Base-by-base conservation (phyloP, 2,888 invertebrate genomes). In the Chrysodeixis includens region DNA sequence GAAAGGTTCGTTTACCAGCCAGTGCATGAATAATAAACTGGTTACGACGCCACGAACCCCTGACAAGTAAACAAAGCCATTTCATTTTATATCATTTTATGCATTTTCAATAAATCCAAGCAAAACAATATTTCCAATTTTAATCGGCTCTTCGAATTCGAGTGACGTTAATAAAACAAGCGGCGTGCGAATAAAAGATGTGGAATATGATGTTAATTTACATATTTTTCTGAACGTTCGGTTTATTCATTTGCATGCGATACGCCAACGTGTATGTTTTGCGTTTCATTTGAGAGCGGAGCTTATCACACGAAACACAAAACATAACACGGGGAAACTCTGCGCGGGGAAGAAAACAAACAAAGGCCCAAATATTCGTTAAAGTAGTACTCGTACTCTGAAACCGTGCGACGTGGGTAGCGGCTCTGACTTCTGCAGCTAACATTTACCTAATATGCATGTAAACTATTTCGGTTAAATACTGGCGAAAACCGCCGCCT, bases 51-150 rank as follows among this genome's bases (percentile, higher is more conserved):
- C 61, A 57, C 56, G 59, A 68, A 75, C 40, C 18, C 65, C 68
- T 71, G 71, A 80, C 72, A 62, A 78, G 80, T 81, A 85, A 84
- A 84, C 81, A 83, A 73, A 61, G 59, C 74, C 60, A 77, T 82
- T 78, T 59, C 62, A 59, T 71, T 82, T 76, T 74, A 76, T 77
- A 66, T 56, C 62, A 66, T 59, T 76, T 77, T 74, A 78, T 79
- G 57, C 56, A 71, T 66, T 75, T 79, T 62, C 76, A 78, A 78
- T 80, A 74, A 62, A 75, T 67, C 69, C 75, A 74, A 69, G 63
- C 55, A 65, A 71, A 79, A 76, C 64, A 71, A 76, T 67, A 78
- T 79, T 74, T 72, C 69, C 74, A 81, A 81, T 80, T 76, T 72
- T 79, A 76, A 71, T 71, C 68, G 66, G 32, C 40, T 44, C 60